A percentile compares a stretch with the other conserved stretches of the same genome.
phyloP scores from a whole-genome alignment of 2,113 vertebrate species.

The Aptenodytes patagonicus region DNA sequence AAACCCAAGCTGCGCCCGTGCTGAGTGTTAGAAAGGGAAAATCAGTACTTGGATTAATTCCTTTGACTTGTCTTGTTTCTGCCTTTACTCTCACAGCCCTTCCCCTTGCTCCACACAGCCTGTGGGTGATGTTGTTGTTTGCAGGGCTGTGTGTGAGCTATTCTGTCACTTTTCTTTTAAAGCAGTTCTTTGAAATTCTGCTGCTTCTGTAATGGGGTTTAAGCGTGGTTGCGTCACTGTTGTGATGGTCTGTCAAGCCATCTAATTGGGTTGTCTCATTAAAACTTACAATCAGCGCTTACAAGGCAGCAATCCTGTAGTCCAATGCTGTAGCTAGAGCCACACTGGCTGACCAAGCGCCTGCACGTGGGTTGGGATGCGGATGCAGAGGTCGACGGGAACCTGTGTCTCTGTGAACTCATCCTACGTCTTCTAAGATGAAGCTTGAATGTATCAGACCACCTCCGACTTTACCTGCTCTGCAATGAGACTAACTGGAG shows the following conservation, averaged over 20 bases:
- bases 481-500: not conserved
- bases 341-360: not conserved
- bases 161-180: constrained; percentile 59
- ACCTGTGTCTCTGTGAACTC: not conserved
- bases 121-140: constrained; percentile 59
- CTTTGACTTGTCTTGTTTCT: not conserved
- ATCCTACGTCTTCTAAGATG: not conserved
- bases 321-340: constrained; percentile 5
- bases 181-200: constrained; percentile 50
- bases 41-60: not conserved
- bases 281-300: not conserved
- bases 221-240: not conserved
- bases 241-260: constrained; percentile 57
- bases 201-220: not conserved
- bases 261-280: constrained; percentile 58
- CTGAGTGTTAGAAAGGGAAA: not conserved
- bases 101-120: not conserved
- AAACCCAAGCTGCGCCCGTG: not conserved
- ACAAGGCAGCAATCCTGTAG: constrained; percentile 7
- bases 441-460: not conserved
- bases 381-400: not conserved
- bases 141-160: not conserved
- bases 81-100: not conserved
- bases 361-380: not conserved
- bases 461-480: not conserved